phyloP scores from a whole-genome alignment of 2,113 vertebrate genomes.

The Scomber colias region DNA sequence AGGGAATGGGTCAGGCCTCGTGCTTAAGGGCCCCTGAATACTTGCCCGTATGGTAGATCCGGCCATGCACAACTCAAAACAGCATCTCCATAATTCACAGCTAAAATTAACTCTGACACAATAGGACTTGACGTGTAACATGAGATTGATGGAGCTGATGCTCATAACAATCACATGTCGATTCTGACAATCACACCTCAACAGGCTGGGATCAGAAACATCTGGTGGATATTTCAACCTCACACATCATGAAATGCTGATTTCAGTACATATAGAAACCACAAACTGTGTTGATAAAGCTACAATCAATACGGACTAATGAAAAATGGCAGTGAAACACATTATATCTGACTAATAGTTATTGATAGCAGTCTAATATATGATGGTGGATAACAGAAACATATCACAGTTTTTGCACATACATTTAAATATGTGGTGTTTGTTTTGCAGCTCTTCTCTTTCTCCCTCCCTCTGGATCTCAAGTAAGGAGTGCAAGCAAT shows the following conservation, averaged over 20 bases:
- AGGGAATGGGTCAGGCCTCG: too few relatives aligned
- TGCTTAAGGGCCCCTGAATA: too few relatives aligned
- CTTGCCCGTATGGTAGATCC: too few relatives aligned
- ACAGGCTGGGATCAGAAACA: slow-evolving; percentile 6
- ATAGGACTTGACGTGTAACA: not conserved
- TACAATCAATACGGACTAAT: not conserved
- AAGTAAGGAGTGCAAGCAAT: too few relatives aligned
- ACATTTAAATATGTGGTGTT: too few relatives aligned
- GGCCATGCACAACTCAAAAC: not conserved
- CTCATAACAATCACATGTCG: not conserved
- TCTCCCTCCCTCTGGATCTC: too few relatives aligned
- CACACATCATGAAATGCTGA: not conserved
- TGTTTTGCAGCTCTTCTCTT: too few relatives aligned
- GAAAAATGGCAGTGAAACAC: not conserved
- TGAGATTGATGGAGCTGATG: not conserved
- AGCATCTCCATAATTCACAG: not conserved
- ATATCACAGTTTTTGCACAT: too few relatives aligned
- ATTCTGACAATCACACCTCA: slow-evolving; percentile 9
- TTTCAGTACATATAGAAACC: not conserved
- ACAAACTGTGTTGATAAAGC: not conserved
- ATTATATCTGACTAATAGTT: not conserved
- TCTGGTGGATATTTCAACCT: slow-evolving; percentile 8
- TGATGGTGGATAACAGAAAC: too few relatives aligned
- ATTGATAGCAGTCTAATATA: too few relatives aligned
- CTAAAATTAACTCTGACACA: not conserved